phyloP scores from a whole-genome alignment of 2,113 vertebrate genomes.

The Oreochromis tanganicae region DNA sequence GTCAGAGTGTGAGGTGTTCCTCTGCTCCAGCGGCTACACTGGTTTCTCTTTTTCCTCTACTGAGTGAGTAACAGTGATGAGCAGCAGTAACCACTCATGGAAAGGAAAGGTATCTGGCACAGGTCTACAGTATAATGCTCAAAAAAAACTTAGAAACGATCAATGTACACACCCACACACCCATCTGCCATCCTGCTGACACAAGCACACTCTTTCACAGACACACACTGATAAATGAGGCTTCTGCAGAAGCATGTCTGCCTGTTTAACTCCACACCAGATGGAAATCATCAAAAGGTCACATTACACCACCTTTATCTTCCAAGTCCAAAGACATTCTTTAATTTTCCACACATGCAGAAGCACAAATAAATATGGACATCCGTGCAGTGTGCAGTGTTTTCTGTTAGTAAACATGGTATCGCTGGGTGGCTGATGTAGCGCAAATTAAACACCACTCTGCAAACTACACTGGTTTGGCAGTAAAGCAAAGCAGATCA shows the following conservation, averaged over 20 bases:
- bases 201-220: neutral
- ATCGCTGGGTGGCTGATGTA: neutral
- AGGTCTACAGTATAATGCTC: neutral
- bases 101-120: neutral
- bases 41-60: neutral
- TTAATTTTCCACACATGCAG: neutral
- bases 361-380: neutral
- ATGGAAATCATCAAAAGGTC: neutral
- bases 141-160: neutral
- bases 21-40: neutral
- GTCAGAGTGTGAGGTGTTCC: neutral
- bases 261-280: neutral
- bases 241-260: neutral
- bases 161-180: slow-evolving; percentile 8
- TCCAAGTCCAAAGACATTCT: neutral
- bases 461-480: neutral
- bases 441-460: neutral
- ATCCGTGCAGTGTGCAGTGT: neutral
- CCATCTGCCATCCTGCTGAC: slow-evolving; percentile 24
- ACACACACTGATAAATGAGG: neutral
- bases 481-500: neutral
- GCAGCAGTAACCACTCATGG: neutral
- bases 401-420: neutral
- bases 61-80: neutral
- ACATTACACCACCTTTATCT: neutral